Evolutionary conservation across 1,140 invertebrate genomes (phyloP).

Genomic region (Drosophila hydei): DNA sequence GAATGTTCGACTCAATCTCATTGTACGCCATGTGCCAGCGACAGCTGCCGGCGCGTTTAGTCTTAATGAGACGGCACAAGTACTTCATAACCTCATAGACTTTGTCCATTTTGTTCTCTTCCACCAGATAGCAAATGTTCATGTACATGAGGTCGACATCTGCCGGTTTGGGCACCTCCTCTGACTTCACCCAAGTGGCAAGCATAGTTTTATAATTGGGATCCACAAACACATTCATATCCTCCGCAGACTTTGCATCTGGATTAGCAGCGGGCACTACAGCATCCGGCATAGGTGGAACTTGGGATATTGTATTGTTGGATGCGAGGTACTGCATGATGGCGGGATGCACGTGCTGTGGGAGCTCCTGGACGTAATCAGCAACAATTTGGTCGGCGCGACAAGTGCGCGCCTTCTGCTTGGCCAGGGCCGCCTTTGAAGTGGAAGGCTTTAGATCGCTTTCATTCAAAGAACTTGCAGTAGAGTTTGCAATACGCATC

Average conservation of each 20-base stretch:
- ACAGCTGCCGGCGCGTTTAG: conserved; percentile 45
- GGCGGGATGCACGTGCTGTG: conserved; percentile 23
- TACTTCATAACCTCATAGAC: conserved; percentile 67
- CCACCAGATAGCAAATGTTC: conserved; percentile 41
- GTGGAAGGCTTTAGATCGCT: conserved; percentile 69
- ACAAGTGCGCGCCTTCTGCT: conserved; percentile 6
- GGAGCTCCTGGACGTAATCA: conserved; percentile 40
- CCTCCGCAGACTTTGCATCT: neutral
- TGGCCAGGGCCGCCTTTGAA: conserved; percentile 43
- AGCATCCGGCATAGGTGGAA: neutral
- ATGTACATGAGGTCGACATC: conserved; percentile 52
- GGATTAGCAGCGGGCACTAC: neutral
- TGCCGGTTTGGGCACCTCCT: conserved; percentile 35
- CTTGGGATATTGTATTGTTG: conserved; percentile 4
- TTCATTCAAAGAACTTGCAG: conserved; percentile 33
- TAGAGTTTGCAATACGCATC: neutral
- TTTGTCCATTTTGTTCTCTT: conserved; percentile 13
- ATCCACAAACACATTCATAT: conserved; percentile 9
- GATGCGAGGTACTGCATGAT: conserved; percentile 35
- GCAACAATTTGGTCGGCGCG: conserved; percentile 49
- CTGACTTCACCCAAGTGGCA: conserved; percentile 47
- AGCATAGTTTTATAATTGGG: conserved; percentile 38
- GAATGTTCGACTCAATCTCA: conserved; percentile 47
- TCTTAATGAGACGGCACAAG: conserved; percentile 58
- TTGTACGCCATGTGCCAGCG: conserved; percentile 63